Evolutionary conservation across 2,888 invertebrate genomes (phyloP), one percentile per base, ranked within the genome.

Genomic region (Furcula furcula): DNA sequence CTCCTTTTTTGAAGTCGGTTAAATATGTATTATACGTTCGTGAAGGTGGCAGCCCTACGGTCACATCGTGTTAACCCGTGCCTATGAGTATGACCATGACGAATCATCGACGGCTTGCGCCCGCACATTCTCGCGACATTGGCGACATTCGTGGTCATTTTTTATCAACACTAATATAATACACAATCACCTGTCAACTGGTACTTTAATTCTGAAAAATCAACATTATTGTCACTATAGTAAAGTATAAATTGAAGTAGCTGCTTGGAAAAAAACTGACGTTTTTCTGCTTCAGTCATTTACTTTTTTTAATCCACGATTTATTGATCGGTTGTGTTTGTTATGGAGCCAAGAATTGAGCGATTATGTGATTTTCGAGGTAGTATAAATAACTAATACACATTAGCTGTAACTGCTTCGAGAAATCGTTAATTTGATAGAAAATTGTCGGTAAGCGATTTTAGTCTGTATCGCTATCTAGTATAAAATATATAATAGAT

Each of bases 101-200:
- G 66, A 61, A 70, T 73, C 65, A 64, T 63, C 63, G 60, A 49
- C 49, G 51, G 34, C 34, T 56, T 45, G 45, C 32, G 47, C 42
- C 37, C 45, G 43, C 22, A 25, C 25, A 14, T 21, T 19, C 21
- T 25, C 29, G 35, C 34, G 34, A 56, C 36, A 50, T 2, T 16
- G n/a, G 12, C 13, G 20, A 21, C 26, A 31, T 15, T 29, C 11
- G 28, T 7, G 9, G 9, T 5, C 3, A 18, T 28, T 18, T 23
- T 23, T 23, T 12, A 23, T 11, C 6, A 12, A 7, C 23, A 7
- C 23, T 12, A 11, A 7, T 23, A 23, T 23, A 5, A 3, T 21
- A 12, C 12, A 12, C 23, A 23, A 23, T 13, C 11, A 23, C 7
- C 11, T 12, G 12, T 12, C 13, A 23, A 23, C 11, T 7, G n/a